Evolutionary conservation across 2,888 invertebrate species (phyloP), one percentile per base, ranked within the genome.

Genomic region (Mystacides longicornis): DNA sequence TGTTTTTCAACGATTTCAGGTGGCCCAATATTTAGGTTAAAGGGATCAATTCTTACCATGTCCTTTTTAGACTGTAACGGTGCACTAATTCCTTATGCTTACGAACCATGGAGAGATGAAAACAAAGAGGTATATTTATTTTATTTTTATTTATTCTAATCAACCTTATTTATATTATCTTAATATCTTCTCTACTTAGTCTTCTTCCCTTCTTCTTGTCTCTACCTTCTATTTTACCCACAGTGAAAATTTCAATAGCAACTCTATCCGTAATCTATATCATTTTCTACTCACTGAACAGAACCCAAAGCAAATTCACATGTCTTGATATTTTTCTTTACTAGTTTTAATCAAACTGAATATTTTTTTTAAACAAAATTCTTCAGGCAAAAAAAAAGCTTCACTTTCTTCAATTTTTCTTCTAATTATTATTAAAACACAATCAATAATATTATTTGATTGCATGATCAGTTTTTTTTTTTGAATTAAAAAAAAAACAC

Each of bases 61-160:
- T 91, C 93, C 63, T 98, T 99, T 79, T 81, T 99, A 71, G 97
- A 99, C 80, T 91, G 90, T 70, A 91, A 88, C 69, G 97, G 97
- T 68, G 86, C 89, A 68, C 81, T 97, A 64, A 88, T 97, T 69
- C 90, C 92, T 59, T 88, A 89, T 68, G 86, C 91, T 45, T 91
- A 85, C 68, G 96, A 96, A 73, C 83, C 88, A 65, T 98, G 96
- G 95, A 89, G 82, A 71, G 96, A 96, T 68, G 92, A 93, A 66
- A 85, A 83, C 67, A 81, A 80, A 72, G 86, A 87, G 63, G 77
- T 77, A 63, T 11, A 23, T 22, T 50, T 46, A 18, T 14, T 23
- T 48, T 23, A 7, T 23, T n/a, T 23, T 18, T 48, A 16, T 21
- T 19, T 45, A 20, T 5, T 43, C 43, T 43, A 16, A 11, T 14